Base-by-base conservation (phyloP, 2,797 vertebrate species). In the Coilia nasus region DNA sequence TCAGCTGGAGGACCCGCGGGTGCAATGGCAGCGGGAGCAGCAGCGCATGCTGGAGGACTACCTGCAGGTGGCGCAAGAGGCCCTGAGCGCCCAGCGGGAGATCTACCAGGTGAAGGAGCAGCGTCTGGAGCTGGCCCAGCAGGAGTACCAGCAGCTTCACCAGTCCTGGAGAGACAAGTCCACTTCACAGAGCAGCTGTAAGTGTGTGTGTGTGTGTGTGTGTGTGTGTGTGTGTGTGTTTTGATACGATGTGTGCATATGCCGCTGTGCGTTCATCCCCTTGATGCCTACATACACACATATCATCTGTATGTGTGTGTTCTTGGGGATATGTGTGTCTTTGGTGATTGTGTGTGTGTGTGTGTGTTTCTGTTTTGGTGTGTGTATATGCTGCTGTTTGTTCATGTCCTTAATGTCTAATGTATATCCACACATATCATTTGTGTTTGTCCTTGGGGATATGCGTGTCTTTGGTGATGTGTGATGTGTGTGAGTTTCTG, bases 51-150 rank as follows among this genome's bases (percentile, higher is more conserved):
- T 99, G 90, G 97, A 96, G 90, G 97, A 98, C 84, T 99, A 99
- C 91, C 96, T 99, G 88, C 92, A 95, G 14, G 96, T 98, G 92
- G 98, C 98, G 83, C 95, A 96, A 85, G 97, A 99, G 67, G 97
- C 98, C 0, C 94, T 99, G 91, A 96, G 94, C 28, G 97, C 98
- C 0, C 98, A 99, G 93, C 97, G 97, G 92, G 97, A 99, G 94
- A 97, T 98, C 93, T 99, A 97, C 90, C 97, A 98, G 93, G 98
- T 99, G 92, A 99, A 99, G 91, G 98, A 98, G 93, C 97, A 99
- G 94, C 92, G 98, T 17, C 96, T 99, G 82, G 96, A 94, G 75
- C 95, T 99, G 47, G 98, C 98, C 0, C 98, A 99, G 95, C 97
- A 97, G 85, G 97, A 99, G 88, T 99, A 97, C 88, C 95, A 92